Base-by-base conservation (phyloP, 2,888 invertebrate species). In the Eucera pruinosa region DNA sequence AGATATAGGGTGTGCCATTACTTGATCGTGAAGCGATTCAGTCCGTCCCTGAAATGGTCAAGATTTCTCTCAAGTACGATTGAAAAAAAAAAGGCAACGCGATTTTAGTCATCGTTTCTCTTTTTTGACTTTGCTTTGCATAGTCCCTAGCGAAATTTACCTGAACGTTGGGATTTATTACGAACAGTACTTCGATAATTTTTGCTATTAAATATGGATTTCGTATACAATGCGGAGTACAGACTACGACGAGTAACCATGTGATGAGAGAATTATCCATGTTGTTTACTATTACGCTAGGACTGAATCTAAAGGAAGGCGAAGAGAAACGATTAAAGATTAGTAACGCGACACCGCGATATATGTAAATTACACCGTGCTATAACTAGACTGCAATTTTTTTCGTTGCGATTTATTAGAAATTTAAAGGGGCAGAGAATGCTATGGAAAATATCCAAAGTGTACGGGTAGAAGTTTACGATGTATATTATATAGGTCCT, bases 141-240 rank as follows among this genome's bases (percentile, higher is more conserved):
- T n/a, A n/a, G n/a, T n/a, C n/a, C n/a, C n/a, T n/a, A n/a, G n/a
- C n/a, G n/a, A 20, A 23, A 33, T 30, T 72, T 83, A 91, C 91
- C 87, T 95, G 94, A 68, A 95, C 94, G 45, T 95, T 95, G 18
- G 96, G 94, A 85, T 96, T 96, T 86, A 96, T 96, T 25, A 96
- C 96, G 91, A 96, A 97, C 43, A 97, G 93, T 20, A 98, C 97
- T 93, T 98, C 98, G 61, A 99, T 97, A 85, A 99, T 95, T 94
- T 99, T 99, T 83, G 99, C 98, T 81, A 98, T 96, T 78, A 99
- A 95, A 93, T 99, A 99, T 0, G 99, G 99, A 93, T 99, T 99
- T 92, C 97, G 97, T 91, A 99, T 96, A 92, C 97, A 96, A 89
- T 97, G 96, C 15, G 97, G 96, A 80, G 97, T 96, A 93, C 98